Evolutionary conservation across 2,797 vertebrate genomes (phyloP).

Genomic region (Parambassis ranga): DNA sequence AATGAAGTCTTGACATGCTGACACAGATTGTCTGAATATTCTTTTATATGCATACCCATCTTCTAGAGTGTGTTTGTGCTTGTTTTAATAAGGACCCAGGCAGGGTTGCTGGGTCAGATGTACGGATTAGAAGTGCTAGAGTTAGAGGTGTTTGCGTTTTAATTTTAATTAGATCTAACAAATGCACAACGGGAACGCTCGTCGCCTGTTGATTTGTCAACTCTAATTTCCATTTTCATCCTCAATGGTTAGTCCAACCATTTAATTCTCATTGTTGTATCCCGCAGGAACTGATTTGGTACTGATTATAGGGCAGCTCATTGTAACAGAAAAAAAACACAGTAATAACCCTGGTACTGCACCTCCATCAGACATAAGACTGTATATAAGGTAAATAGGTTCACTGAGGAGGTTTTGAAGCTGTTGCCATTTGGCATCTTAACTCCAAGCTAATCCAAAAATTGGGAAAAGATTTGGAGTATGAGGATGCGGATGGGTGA

Average conservation of each 20-base stretch:
- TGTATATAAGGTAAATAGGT: too few relatives aligned
- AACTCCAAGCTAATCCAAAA: too few relatives aligned
- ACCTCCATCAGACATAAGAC: slow-evolving; percentile 16
- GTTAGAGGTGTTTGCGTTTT: slow-evolving; percentile 27
- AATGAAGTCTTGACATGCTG: slow-evolving; percentile 47
- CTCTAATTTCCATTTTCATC: slow-evolving; percentile 46
- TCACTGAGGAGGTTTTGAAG: too few relatives aligned
- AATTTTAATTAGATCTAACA: slow-evolving; percentile 48
- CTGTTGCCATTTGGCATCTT: too few relatives aligned
- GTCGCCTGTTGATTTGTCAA: slow-evolving; percentile 41
- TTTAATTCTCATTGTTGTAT: slow-evolving; percentile 46
- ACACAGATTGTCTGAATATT: slow-evolving; percentile 28
- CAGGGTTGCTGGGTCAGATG: slow-evolving; percentile 25
- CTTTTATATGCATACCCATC: not conserved
- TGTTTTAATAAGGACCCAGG: not conserved
- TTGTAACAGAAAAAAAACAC: slow-evolving; percentile 42
- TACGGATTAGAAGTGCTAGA: slow-evolving; percentile 19
- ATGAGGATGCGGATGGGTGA: too few relatives aligned
- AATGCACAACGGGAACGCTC: slow-evolving; percentile 12
- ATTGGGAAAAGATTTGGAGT: too few relatives aligned
- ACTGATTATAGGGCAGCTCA: slow-evolving; percentile 46
- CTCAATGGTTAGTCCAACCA: slow-evolving; percentile 11
- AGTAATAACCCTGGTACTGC: slow-evolving; percentile 4
- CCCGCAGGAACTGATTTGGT: slow-evolving; percentile 25
- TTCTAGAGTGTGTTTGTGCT: not conserved